Conservation (phyloP, 2,797 vertebrate species). For the Paedocypris micromegethes region DNA sequence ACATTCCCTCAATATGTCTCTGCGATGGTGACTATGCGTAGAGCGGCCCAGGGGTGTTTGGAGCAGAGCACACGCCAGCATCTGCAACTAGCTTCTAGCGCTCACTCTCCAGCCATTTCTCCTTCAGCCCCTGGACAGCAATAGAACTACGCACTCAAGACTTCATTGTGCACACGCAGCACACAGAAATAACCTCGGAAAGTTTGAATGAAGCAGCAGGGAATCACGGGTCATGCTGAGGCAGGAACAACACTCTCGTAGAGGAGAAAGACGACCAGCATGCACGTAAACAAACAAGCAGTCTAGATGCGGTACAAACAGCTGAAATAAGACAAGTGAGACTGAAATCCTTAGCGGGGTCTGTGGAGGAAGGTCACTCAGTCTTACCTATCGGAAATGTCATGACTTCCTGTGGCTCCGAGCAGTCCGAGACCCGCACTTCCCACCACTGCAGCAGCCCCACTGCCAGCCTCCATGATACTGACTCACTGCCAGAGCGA, state of each 20-base stretch:
- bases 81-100: conserved; percentile 10
- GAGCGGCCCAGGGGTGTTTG: too few relatives aligned
- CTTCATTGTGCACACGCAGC: conserved; percentile 1
- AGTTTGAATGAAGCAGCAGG: conserved; percentile 32
- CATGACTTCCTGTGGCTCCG: conserved; percentile 70
- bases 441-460: conserved; percentile 74
- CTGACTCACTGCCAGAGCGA: conserved; percentile 74
- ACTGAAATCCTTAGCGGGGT: conserved; percentile 5
- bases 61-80: not conserved
- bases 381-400: conserved; percentile 74
- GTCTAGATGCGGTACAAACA: conserved; percentile 9
- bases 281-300: conserved; percentile 17
- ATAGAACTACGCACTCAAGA: conserved; percentile 16
- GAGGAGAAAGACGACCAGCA: conserved; percentile 16
- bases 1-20: too few relatives aligned
- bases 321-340: conserved; percentile 5
- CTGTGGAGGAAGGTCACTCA: conserved; percentile 20
- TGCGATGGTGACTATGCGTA: too few relatives aligned
- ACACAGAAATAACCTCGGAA: conserved; percentile 16
- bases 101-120: conserved; percentile 29
- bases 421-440: conserved; percentile 72
- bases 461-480: conserved; percentile 79
- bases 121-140: conserved; percentile 23
- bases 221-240: conserved; percentile 30
- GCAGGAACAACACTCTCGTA: conserved; percentile 32